Percentiles rank a stretch among this genome's conserved stretches.
Conservation (phyloP, 2,797 vertebrate species). For the Pipistrellus pygmaeus region DNA sequence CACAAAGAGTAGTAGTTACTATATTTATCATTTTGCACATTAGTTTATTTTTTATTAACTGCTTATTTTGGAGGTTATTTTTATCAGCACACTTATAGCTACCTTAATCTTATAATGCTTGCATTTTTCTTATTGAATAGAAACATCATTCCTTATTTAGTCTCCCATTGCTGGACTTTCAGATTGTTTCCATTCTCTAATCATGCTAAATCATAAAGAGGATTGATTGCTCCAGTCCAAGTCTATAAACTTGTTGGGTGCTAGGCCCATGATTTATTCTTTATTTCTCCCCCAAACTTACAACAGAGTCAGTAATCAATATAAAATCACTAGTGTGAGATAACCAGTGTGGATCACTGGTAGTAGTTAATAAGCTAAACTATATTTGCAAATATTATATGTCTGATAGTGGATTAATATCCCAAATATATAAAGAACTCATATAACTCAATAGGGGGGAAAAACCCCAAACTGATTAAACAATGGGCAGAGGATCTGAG, state of each 20-base stretch:
- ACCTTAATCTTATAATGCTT: background rate
- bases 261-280: background rate
- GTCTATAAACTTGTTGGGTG: background rate
- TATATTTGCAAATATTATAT: background rate
- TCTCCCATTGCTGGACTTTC: background rate
- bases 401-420: background rate
- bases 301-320: background rate
- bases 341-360: background rate
- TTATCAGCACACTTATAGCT: background rate
- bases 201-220: background rate
- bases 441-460: background rate
- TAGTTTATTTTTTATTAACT: background rate
- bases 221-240: background rate
- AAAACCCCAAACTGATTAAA: background rate
- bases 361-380: background rate
- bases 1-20: background rate
- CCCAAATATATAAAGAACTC: background rate
- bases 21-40: background rate
- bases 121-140: background rate
- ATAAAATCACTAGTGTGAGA: background rate
- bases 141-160: background rate
- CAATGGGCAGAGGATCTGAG: background rate
- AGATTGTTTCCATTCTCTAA: background rate
- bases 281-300: background rate
- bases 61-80: background rate